These are phyloP conservation scores for Streblospio benedicti DNA, from an alignment of 1,140 invertebrate species.

Conservation along the genomic window DNA sequence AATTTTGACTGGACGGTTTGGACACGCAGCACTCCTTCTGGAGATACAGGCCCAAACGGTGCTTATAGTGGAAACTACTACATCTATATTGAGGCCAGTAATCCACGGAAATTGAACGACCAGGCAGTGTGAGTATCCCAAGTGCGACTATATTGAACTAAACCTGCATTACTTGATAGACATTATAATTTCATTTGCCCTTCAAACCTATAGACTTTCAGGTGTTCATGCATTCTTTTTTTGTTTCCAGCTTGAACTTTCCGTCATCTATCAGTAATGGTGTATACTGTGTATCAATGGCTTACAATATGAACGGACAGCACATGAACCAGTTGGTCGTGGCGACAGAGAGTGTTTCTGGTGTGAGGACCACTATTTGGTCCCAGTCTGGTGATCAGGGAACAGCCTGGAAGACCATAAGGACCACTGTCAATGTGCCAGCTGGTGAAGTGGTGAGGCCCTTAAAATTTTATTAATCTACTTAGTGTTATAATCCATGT, in stretches of 20 bases:
- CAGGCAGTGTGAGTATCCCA: conserved; percentile 32
- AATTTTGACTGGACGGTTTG: conserved; percentile 9
- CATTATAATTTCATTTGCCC: too few species aligned
- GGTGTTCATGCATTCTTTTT: too few species aligned
- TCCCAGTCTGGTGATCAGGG: conserved; percentile 5
- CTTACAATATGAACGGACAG: conserved; percentile 69
- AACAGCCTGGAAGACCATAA: conserved; percentile 26
- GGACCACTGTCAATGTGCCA: conserved; percentile 1
- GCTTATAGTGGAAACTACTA: conserved; percentile 31
- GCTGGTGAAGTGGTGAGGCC: background rate
- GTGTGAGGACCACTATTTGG: conserved; percentile 18
- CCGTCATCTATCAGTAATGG: background rate
- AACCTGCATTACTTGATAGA: too few species aligned
- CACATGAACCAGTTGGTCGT: conserved; percentile 30
- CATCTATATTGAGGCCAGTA: conserved; percentile 38
- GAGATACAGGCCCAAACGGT: conserved; percentile 2
- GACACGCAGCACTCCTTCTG: conserved; percentile 11
- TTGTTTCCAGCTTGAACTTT: background rate
- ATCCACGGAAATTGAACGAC: conserved; percentile 31
- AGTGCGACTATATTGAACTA: too few species aligned
- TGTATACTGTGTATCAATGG: conserved; percentile 51
- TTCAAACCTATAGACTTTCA: too few species aligned
- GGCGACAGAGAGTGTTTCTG: background rate
- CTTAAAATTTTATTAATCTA: too few species aligned
- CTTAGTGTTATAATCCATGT: too few species aligned